Conservation (phyloP, 2,113 vertebrate species). For the Conger conger region DNA sequence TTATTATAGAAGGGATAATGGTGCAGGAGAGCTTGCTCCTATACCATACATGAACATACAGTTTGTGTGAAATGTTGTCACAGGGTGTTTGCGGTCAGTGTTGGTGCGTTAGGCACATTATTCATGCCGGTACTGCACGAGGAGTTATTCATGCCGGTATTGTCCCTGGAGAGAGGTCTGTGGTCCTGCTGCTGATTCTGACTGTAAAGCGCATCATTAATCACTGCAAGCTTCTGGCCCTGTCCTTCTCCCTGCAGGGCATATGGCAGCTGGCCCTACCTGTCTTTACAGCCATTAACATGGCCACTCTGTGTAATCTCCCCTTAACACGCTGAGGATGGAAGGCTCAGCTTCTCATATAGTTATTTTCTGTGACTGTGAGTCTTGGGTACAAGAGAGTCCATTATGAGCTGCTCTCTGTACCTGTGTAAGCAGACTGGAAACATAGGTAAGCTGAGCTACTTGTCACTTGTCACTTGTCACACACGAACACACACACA, state of each 20-base stretch:
- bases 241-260: background rate
- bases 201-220: background rate
- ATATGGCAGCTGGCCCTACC: background rate
- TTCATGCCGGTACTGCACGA: background rate
- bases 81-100: background rate
- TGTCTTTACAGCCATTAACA: background rate
- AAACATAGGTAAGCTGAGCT: conserved; percentile 42
- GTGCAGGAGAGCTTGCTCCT: background rate
- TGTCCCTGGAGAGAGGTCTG: background rate
- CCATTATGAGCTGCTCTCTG: conserved; percentile 25
- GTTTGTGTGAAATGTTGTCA: background rate
- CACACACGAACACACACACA: background rate
- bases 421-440: conserved; percentile 34
- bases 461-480: conserved; percentile 27
- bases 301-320: background rate
- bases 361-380: background rate
- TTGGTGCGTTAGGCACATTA: background rate
- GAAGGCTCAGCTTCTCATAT: background rate
- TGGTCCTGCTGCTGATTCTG: background rate
- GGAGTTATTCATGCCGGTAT: too few relatives aligned
- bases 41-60: conserved; percentile 7
- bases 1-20: background rate
- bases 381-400: conserved; percentile 18
- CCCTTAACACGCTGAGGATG: background rate
- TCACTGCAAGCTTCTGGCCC: background rate